phyloP scores from a whole-genome alignment of 2,888 invertebrate genomes.

The Drosophila prolongata region DNA sequence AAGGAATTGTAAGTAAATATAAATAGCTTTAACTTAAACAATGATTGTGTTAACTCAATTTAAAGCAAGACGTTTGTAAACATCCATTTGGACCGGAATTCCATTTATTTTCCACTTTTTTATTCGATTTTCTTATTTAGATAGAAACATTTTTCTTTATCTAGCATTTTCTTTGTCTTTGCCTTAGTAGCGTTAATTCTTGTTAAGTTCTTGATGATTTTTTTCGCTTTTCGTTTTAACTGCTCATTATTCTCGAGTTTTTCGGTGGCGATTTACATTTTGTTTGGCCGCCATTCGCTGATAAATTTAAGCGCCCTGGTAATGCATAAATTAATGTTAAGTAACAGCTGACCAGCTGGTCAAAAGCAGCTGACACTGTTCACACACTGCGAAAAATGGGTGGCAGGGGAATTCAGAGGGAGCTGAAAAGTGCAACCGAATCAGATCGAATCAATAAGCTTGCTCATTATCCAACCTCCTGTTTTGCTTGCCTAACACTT shows the following conservation, averaged over 20 bases:
- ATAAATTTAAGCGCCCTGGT: slow-evolving; percentile 69
- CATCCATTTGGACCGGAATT: too few relatives aligned
- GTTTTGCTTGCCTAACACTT: not conserved
- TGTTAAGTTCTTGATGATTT: slow-evolving; percentile 13
- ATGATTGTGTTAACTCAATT: too few relatives aligned
- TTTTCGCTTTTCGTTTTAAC: slow-evolving; percentile 11
- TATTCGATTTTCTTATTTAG: not conserved
- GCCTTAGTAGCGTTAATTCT: slow-evolving; percentile 28
- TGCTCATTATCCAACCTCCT: slow-evolving; percentile 31
- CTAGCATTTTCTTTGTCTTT: slow-evolving; percentile 14
- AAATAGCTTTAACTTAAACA: too few relatives aligned
- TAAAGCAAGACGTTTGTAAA: too few relatives aligned
- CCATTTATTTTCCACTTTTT: not conserved
- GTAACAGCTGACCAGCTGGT: slow-evolving; percentile 56
- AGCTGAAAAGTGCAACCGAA: slow-evolving; percentile 13
- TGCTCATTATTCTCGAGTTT: not conserved
- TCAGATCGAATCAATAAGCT: slow-evolving; percentile 57
- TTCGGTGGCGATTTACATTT: slow-evolving; percentile 32
- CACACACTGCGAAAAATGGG: slow-evolving; percentile 28
- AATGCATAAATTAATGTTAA: slow-evolving; percentile 76
- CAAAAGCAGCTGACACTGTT: slow-evolving; percentile 40
- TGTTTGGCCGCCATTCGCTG: slow-evolving; percentile 60
- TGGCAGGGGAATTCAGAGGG: not conserved
- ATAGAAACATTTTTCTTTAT: slow-evolving; percentile 7
- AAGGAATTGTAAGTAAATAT: slow-evolving; percentile 1